Evolutionary conservation across 2,797 vertebrate genomes (phyloP).

Genomic region (Hephaestus fuliginosus): DNA sequence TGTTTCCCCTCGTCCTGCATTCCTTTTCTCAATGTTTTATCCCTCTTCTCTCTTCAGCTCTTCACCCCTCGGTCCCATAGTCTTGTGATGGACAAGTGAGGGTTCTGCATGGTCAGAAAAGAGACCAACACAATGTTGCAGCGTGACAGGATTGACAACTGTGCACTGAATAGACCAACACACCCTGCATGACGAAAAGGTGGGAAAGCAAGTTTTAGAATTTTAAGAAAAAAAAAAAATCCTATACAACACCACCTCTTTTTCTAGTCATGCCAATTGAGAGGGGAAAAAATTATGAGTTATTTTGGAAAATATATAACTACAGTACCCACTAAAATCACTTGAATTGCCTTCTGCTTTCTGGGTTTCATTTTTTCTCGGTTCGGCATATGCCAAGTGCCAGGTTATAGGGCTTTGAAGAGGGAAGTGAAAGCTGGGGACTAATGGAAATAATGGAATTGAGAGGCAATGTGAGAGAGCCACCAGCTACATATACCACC

Average conservation of each 20-base stretch:
- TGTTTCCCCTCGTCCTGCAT: not conserved
- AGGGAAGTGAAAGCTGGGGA: constrained; percentile 38
- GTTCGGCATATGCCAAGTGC: constrained; percentile 6
- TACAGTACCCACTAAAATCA: constrained; percentile 12
- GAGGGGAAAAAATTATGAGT: not conserved
- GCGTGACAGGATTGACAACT: constrained; percentile 30
- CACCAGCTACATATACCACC: constrained; percentile 22
- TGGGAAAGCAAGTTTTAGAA: not conserved
- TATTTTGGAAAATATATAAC: constrained; percentile 6
- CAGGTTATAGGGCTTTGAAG: constrained; percentile 31
- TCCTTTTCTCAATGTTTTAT: not conserved
- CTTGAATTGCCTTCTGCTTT: constrained; percentile 16
- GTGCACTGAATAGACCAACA: constrained; percentile 17
- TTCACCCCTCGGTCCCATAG: not conserved
- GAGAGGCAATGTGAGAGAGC: constrained; percentile 28
- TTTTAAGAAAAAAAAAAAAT: not conserved
- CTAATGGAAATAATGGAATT: constrained; percentile 51
- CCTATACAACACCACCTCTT: not conserved
- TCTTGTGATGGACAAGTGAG: constrained; percentile 28
- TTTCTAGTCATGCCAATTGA: not conserved
- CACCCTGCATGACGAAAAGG: constrained; percentile 13
- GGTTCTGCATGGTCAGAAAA: constrained; percentile 48
- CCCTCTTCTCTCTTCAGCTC: not conserved
- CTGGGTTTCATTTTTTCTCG: not conserved
- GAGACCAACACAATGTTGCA: not conserved